A percentile compares a stretch with the other conserved stretches of the same genome.
These are phyloP conservation scores for Troides aeacus DNA, from an alignment of 2,888 invertebrate genomes.

Conservation along the genomic window DNA sequence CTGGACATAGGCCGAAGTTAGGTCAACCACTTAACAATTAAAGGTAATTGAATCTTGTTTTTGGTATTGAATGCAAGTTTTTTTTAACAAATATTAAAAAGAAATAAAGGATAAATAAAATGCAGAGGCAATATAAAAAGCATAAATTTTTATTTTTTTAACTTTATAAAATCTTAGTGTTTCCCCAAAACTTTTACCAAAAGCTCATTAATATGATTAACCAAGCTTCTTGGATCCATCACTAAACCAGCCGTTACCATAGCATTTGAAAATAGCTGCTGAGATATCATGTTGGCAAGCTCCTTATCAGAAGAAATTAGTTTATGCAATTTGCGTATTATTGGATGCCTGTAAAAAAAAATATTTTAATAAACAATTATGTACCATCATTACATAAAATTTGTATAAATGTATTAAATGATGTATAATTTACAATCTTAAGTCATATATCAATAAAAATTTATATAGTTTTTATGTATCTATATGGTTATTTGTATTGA, in stretches of 20 bases:
- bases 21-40: no score
- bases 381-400: background rate
- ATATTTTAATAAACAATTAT: background rate
- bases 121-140: background rate
- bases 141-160: background rate
- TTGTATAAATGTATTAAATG: background rate
- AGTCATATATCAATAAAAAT: no score
- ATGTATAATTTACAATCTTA: no score
- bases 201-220: conserved; percentile 92
- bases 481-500: no score
- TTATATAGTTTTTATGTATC: no score
- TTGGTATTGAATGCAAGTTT: no score
- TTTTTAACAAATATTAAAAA: no score
- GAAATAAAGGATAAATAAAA: background rate
- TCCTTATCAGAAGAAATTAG: conserved; percentile 87
- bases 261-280: conserved; percentile 95
- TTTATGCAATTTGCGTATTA: conserved; percentile 92
- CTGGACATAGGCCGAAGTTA: no score
- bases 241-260: conserved; percentile 97
- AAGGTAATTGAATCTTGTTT: no score
- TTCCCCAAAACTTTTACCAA: conserved; percentile 90
- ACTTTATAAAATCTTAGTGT: conserved; percentile 62
- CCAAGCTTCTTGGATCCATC: conserved; percentile 92
- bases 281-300: conserved; percentile 89
- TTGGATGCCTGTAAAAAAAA: conserved; percentile 84